These are phyloP conservation scores for Callyntrura guangdongensis DNA, from an alignment of 2,888 invertebrate genomes.

Conservation along the genomic window DNA sequence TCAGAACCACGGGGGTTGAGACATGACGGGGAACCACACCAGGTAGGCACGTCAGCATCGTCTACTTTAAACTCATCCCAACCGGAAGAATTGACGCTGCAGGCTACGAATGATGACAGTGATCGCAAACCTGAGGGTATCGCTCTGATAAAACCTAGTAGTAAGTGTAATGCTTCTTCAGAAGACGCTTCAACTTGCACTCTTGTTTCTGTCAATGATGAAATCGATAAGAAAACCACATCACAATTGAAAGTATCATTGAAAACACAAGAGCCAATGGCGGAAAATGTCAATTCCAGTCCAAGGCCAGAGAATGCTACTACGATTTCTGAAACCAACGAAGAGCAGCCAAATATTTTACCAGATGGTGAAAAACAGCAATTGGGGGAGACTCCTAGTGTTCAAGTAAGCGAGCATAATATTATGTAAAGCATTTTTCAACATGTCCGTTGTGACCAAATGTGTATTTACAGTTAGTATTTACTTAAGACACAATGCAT, in stretches of 20 bases:
- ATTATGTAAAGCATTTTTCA: too few species aligned
- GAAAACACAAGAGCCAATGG: background rate
- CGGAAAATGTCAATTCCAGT: background rate
- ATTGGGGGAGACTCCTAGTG: conserved; percentile 2
- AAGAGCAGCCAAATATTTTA: background rate
- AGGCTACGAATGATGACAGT: background rate
- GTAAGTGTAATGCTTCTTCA: conserved; percentile 19
- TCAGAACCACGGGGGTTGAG: conserved; percentile 35
- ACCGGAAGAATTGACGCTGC: background rate
- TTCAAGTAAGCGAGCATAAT: background rate
- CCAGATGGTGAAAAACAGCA: background rate
- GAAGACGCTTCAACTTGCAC: conserved; percentile 25
- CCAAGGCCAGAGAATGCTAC: background rate
- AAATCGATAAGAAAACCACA: background rate
- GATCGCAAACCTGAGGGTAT: background rate
- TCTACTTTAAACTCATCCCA: background rate
- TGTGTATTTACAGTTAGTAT: too few species aligned
- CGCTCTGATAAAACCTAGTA: background rate
- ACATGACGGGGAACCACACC: conserved; percentile 50
- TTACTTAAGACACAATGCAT: too few species aligned
- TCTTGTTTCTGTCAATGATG: background rate
- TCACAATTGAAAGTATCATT: background rate
- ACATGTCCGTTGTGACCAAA: too few species aligned
- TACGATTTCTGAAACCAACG: background rate
- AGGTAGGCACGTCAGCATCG: conserved; percentile 18